phyloP scores from a whole-genome alignment of 2,113 vertebrate genomes.

The Paedocypris sp. region DNA sequence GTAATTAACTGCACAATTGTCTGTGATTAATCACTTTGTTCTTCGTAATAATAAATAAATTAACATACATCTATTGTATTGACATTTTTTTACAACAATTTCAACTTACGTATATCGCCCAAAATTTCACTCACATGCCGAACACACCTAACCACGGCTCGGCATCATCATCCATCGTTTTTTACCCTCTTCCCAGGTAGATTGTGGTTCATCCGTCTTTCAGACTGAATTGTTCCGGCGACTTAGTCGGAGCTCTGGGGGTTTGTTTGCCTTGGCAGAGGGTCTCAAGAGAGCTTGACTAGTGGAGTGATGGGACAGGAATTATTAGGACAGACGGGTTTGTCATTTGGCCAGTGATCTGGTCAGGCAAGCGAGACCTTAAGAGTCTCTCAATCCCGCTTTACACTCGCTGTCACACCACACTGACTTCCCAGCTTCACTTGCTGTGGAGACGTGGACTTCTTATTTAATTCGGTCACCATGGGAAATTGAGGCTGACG shows the following conservation, averaged over 20 bases:
- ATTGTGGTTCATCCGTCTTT: background rate
- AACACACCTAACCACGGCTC: too few species aligned
- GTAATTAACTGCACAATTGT: too few species aligned
- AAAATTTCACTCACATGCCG: too few species aligned
- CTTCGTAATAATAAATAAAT: too few species aligned
- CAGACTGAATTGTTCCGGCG: background rate
- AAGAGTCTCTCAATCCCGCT: background rate
- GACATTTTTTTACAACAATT: too few species aligned
- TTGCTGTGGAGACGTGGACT: too few species aligned
- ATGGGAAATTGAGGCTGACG: too few species aligned
- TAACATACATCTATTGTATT: too few species aligned
- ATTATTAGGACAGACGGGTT: constrained; percentile 3
- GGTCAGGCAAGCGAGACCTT: background rate
- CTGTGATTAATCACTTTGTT: too few species aligned
- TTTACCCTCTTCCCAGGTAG: background rate
- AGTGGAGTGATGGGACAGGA: constrained; percentile 7
- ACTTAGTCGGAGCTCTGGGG: background rate
- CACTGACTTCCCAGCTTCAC: background rate
- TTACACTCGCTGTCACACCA: background rate
- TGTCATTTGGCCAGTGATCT: constrained; percentile 12
- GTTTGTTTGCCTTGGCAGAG: background rate
- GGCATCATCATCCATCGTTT: too few species aligned
- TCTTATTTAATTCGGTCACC: too few species aligned
- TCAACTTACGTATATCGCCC: too few species aligned
- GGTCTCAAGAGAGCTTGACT: background rate